Percentiles rank a stretch among this genome's conserved stretches.
Evolutionary conservation across 2,797 vertebrate genomes (phyloP).

Genomic region (Leptodactylus fallax): DNA sequence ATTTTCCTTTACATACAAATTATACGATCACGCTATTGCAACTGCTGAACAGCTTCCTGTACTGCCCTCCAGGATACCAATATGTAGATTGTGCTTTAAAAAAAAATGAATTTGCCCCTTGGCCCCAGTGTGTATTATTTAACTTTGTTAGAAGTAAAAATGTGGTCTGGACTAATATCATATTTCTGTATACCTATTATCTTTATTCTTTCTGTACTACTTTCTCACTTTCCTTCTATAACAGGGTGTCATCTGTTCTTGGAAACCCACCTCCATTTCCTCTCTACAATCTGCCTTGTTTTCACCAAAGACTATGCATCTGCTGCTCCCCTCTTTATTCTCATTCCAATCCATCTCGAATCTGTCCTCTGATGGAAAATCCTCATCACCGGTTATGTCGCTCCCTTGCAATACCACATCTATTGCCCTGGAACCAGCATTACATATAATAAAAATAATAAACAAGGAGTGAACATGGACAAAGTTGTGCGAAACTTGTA

Average conservation of each 20-base stretch:
- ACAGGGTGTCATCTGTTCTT: slow-evolving; percentile 65
- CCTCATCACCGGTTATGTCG: background rate
- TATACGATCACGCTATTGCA: background rate
- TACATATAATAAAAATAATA: background rate
- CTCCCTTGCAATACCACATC: slow-evolving; percentile 49
- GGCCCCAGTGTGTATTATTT: too few species aligned
- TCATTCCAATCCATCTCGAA: background rate
- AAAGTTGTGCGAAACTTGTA: background rate
- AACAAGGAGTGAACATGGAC: background rate
- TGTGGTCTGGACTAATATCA: background rate
- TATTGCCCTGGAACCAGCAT: background rate
- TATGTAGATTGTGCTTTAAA: too few species aligned
- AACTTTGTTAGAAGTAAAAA: too few species aligned
- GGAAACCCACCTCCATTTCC: slow-evolving; percentile 60
- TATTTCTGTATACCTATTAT: background rate
- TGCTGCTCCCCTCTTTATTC: slow-evolving; percentile 58
- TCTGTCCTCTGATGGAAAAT: slow-evolving; percentile 8
- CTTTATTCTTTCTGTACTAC: background rate
- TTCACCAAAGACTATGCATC: slow-evolving; percentile 58
- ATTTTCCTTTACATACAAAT: background rate
- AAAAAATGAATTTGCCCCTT: too few species aligned
- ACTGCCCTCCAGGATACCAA: too few species aligned
- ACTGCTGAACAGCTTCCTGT: too few species aligned
- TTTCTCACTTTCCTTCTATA: slow-evolving; percentile 56
- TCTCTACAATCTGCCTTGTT: slow-evolving; percentile 64